Evolutionary conservation across 1,140 invertebrate species (phyloP).

Genomic region (Eciton burchellii): DNA sequence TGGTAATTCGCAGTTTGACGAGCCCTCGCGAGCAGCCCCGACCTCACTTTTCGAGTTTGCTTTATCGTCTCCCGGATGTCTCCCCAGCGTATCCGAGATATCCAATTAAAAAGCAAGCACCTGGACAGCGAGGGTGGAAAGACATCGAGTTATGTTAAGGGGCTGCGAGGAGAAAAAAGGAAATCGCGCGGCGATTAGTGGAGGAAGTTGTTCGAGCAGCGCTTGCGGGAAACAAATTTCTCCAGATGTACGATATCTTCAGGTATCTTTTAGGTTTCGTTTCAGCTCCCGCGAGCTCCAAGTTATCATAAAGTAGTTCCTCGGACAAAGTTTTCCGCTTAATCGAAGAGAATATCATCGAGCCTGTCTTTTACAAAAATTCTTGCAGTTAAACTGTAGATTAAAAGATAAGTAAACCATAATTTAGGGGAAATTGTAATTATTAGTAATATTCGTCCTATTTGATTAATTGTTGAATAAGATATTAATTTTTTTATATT

Average conservation of each 20-base stretch:
- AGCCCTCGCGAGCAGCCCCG: slow-evolving; percentile 76
- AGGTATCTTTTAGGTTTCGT: neutral
- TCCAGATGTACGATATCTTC: neutral
- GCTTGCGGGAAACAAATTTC: neutral
- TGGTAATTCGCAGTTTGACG: slow-evolving; percentile 85
- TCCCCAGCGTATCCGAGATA: slow-evolving; percentile 77
- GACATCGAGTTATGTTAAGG: slow-evolving; percentile 40
- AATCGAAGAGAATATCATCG: neutral
- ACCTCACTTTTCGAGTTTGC: slow-evolving; percentile 77
- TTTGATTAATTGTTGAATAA: too few relatives aligned
- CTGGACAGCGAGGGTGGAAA: slow-evolving; percentile 70
- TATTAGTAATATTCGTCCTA: too few relatives aligned
- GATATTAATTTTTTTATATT: too few relatives aligned
- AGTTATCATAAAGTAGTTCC: neutral
- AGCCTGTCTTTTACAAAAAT: neutral
- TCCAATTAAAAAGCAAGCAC: slow-evolving; percentile 82
- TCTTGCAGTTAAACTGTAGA: neutral
- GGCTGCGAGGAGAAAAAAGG: slow-evolving; percentile 38
- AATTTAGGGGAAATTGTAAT: too few relatives aligned
- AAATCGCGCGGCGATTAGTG: slow-evolving; percentile 70
- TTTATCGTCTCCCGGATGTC: slow-evolving; percentile 79
- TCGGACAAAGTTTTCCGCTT: neutral
- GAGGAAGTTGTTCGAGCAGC: slow-evolving; percentile 14
- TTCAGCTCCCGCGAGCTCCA: neutral
- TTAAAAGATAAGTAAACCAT: too few relatives aligned